phyloP scores from a whole-genome alignment of 1,140 invertebrate species.

The Ostrea edulis region DNA sequence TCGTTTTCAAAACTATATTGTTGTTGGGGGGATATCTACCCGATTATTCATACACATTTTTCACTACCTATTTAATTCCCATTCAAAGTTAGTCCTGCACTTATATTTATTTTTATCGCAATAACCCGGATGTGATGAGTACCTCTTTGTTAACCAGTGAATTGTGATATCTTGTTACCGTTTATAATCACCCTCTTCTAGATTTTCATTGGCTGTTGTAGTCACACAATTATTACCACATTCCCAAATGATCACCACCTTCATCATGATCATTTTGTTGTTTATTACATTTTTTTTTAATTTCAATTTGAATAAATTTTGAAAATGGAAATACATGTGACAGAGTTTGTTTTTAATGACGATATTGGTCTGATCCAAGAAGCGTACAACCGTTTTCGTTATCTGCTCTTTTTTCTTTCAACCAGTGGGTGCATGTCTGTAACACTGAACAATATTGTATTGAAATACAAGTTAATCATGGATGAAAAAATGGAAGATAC shows the following conservation, averaged over 20 bases:
- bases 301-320: conserved; percentile 11
- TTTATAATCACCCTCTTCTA: neutral
- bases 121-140: neutral
- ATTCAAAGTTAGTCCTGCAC: neutral
- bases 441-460: no score
- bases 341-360: neutral
- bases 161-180: conserved; percentile 30
- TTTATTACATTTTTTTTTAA: conserved; percentile 1
- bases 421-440: no score
- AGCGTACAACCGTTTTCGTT: no score
- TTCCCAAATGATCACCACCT: neutral
- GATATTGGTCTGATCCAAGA: no score
- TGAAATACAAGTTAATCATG: no score
- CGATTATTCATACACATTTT: neutral
- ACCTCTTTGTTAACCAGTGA: conserved; percentile 6
- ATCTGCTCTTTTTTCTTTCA: no score
- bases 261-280: neutral
- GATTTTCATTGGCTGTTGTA: conserved; percentile 12
- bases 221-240: neutral
- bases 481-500: no score
- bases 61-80: neutral
- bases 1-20: neutral
- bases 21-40: neutral
- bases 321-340: neutral
- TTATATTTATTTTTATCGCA: conserved; percentile 3